Evolutionary conservation across 2,888 invertebrate genomes (phyloP), one percentile per base, ranked within the genome.

Genomic region (Syrphus vitripennis): DNA sequence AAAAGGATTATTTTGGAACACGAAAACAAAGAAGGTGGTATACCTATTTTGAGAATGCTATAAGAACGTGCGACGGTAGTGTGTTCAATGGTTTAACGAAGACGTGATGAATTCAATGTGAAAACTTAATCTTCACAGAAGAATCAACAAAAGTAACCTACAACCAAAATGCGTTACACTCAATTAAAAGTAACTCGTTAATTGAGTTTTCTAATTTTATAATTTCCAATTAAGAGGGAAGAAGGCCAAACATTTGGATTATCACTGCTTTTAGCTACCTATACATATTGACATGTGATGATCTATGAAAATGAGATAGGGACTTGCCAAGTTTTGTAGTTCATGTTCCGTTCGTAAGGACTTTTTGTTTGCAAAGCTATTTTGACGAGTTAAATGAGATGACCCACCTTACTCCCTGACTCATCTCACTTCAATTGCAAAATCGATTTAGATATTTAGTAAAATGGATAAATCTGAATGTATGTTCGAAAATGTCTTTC

Each of bases 121-220:
- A 40, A 63, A 24, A 19, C 50, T 50, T 50, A 50, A 50, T 50
- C 50, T n/a, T n/a, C n/a, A 3, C 2, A 26, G n/a, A 40, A 40
- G n/a, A 40, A 40, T 16, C 40, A 63, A 40, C 26, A 63, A 42
- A 63, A 42, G 12, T 14, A 26, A n/a, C n/a, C n/a, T n/a, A n/a
- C n/a, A n/a, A n/a, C n/a, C n/a, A n/a, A n/a, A 40, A n/a, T 63
- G 61, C 24, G 57, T 57, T 31, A 61, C 42, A 59, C n/a, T n/a
- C 34, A 26, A 42, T 59, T 34, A 14, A 61, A n/a, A 50, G 34
- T 19, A 29, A 40, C 37, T 61, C 31, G 42, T 37, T 37, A 26
- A 63, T 42, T 42, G 6, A 63, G 40, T 42, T 42, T 16, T 59
- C 37, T 59, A 37, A 59, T 59, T 55, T 59, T 59, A 57, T 34